These are phyloP conservation scores for Rissa tridactyla DNA, from an alignment of 2,113 vertebrate species.

Conservation along the genomic window DNA sequence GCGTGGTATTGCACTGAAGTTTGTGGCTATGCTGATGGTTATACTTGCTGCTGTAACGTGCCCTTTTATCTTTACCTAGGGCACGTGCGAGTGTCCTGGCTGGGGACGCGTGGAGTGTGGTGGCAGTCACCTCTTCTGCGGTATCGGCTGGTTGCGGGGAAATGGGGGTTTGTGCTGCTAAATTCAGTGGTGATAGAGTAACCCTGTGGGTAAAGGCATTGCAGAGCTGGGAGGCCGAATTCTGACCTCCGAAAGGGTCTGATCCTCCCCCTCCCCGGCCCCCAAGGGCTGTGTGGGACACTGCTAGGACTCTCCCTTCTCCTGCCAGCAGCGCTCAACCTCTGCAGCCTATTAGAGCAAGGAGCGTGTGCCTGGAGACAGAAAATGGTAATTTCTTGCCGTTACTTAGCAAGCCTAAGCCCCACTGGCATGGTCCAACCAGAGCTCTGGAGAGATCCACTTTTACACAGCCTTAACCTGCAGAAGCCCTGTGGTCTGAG, in stretches of 20 bases:
- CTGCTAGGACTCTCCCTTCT: neutral
- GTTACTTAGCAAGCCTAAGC: neutral
- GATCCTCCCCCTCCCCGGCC: no score
- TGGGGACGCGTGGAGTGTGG: fast-evolving
- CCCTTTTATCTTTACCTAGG: neutral
- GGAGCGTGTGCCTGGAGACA: neutral
- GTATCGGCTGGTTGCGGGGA: neutral
- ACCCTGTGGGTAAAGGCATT: neutral
- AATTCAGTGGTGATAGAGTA: neutral
- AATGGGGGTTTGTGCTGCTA: neutral
- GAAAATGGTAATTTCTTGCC: neutral
- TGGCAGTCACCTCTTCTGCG: neutral
- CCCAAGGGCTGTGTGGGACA: neutral
- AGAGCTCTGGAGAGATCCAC: neutral
- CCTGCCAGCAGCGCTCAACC: neutral
- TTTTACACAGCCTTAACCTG: neutral
- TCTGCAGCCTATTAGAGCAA: neutral
- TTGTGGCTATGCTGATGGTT: neutral
- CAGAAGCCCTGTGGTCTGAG: neutral
- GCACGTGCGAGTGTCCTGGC: neutral
- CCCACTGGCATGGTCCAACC: neutral
- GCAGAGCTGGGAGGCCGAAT: neutral
- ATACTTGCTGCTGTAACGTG: fast-evolving
- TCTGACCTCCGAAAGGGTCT: neutral
- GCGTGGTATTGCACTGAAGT: neutral